Evolutionary conservation across 2,797 vertebrate genomes (phyloP).

Genomic region (Scyliorhinus canicula): DNA sequence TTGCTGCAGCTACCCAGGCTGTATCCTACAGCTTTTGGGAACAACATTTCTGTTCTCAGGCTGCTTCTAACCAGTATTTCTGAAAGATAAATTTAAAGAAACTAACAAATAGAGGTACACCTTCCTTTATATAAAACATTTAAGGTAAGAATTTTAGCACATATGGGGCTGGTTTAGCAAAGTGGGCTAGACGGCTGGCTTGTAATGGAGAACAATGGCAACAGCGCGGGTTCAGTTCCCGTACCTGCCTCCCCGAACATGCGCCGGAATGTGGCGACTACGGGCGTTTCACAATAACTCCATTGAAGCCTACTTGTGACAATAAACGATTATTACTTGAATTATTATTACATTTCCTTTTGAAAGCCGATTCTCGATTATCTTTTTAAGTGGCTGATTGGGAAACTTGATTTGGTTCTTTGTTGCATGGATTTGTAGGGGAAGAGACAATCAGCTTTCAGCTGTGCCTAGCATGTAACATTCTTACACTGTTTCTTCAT

Average conservation of each 20-base stretch:
- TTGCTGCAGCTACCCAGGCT: not conserved
- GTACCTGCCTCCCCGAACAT: too few species aligned
- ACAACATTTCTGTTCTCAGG: not conserved
- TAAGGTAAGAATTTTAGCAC: not conserved
- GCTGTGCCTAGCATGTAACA: not conserved
- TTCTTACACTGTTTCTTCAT: not conserved
- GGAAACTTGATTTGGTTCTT: not conserved
- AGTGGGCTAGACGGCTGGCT: too few species aligned
- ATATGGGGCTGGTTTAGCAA: too few species aligned
- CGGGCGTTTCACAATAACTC: too few species aligned
- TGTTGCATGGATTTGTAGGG: not conserved
- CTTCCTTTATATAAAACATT: not conserved
- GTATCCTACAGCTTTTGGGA: not conserved
- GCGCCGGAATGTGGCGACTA: too few species aligned
- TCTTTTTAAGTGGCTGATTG: not conserved
- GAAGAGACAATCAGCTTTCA: not conserved
- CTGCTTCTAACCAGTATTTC: not conserved
- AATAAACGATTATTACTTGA: too few species aligned
- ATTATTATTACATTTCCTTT: not conserved
- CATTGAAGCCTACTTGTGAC: too few species aligned
- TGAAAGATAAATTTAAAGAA: not conserved
- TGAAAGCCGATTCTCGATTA: not conserved
- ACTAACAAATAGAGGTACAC: not conserved
- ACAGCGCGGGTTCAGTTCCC: too few species aligned
- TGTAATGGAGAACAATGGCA: too few species aligned